Conservation (phyloP, 1,140 invertebrate species). For the Magallana gigas region DNA sequence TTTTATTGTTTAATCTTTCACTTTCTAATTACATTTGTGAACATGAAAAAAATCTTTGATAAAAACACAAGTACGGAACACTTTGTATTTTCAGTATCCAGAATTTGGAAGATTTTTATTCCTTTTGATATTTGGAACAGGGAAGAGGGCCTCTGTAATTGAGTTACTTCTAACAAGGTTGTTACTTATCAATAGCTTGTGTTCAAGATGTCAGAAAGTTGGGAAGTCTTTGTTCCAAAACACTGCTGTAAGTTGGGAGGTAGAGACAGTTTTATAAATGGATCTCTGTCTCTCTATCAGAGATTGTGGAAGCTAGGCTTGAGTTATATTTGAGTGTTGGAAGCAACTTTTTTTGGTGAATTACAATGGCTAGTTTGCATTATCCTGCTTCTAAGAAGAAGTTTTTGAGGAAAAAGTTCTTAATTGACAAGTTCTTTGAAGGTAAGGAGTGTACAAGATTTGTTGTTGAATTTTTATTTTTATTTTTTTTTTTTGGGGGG, state of each 20-base stretch:
- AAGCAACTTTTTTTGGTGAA: not conserved
- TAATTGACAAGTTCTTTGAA: conserved; percentile 17
- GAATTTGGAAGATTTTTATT: not conserved
- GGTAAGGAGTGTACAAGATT: not conserved
- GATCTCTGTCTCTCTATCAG: not conserved
- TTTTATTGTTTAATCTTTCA: no score
- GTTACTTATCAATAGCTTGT: conserved; percentile 9
- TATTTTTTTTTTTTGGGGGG: no score
- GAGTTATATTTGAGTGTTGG: not conserved
- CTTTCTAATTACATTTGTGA: not conserved
- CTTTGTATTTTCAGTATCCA: not conserved
- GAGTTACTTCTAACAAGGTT: not conserved
- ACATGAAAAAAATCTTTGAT: not conserved
- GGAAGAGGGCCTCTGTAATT: not conserved
- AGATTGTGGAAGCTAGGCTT: not conserved
- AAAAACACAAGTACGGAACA: not conserved
- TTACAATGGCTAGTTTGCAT: not conserved
- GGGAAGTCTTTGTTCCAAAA: not conserved
- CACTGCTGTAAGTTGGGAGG: not conserved
- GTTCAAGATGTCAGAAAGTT: not conserved
- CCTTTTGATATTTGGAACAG: conserved; percentile 4
- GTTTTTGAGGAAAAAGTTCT: not conserved
- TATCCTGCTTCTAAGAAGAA: not conserved
- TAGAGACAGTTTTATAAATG: no score
- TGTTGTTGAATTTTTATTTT: no score